Percentiles rank a stretch among this genome's conserved stretches.
Evolutionary conservation across 2,888 invertebrate genomes (phyloP).

Genomic region (Dione juno): DNA sequence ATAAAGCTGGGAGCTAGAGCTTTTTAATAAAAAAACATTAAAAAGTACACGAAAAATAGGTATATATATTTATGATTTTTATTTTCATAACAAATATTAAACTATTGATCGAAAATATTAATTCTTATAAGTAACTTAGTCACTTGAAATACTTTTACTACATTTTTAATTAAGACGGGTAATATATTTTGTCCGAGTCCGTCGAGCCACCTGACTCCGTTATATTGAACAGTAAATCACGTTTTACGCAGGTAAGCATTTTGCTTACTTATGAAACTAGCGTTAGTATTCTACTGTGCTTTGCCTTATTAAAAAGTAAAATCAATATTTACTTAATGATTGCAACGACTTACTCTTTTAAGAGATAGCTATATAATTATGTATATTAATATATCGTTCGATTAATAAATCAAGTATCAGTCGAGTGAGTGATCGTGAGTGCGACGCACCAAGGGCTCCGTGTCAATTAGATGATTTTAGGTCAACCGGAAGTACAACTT

Average conservation of each 20-base stretch:
- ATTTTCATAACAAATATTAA: neutral
- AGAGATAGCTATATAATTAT: too few species aligned
- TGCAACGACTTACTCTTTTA: neutral
- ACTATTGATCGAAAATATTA: slow-evolving; percentile 2
- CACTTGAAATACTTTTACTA: slow-evolving; percentile 18
- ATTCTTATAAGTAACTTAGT: slow-evolving; percentile 8
- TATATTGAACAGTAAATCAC: slow-evolving; percentile 74
- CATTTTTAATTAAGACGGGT: slow-evolving; percentile 34
- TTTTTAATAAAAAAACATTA: too few species aligned
- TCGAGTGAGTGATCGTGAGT: too few species aligned
- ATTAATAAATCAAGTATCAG: too few species aligned
- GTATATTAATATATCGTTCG: too few species aligned
- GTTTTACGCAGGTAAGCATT: slow-evolving; percentile 23
- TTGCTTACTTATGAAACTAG: slow-evolving; percentile 21
- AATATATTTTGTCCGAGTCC: slow-evolving; percentile 64
- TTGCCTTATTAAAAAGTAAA: neutral
- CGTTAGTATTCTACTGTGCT: neutral
- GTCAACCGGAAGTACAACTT: too few species aligned
- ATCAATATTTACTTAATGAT: neutral
- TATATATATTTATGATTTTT: too few species aligned
- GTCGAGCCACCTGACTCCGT: slow-evolving; percentile 63
- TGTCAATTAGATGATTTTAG: too few species aligned
- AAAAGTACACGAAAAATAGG: too few species aligned
- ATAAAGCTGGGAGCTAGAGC: too few species aligned
- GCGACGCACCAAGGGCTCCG: too few species aligned